These are phyloP conservation scores for Bimastos eiseni DNA, from an alignment of 2,888 invertebrate genomes.

Conservation along the genomic window DNA sequence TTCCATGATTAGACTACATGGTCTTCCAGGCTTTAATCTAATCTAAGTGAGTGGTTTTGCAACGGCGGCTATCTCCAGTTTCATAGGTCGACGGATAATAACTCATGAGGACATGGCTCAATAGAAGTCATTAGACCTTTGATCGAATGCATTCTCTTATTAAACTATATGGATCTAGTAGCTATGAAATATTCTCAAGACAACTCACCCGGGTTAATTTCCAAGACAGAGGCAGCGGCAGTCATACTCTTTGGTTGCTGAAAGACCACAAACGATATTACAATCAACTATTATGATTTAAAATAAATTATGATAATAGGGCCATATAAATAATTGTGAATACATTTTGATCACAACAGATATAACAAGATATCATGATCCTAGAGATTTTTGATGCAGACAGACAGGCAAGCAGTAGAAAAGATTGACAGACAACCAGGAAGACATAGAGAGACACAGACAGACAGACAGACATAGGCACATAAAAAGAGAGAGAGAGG, in stretches of 20 bases:
- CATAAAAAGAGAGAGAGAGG: not conserved
- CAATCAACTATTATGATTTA: not conserved
- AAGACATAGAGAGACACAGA: not conserved
- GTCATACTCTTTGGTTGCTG: slow-evolving; percentile 60
- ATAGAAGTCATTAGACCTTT: not conserved
- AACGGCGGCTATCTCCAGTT: too few species aligned
- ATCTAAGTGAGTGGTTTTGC: too few species aligned
- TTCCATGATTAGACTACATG: too few species aligned
- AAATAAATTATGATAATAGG: slow-evolving; percentile 17
- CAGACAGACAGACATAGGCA: too few species aligned
- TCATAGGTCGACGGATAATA: too few species aligned
- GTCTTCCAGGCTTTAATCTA: too few species aligned
- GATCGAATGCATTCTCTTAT: not conserved
- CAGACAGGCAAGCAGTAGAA: not conserved
- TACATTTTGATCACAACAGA: not conserved
- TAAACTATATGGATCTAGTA: too few species aligned
- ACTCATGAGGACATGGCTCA: too few species aligned
- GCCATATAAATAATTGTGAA: too few species aligned
- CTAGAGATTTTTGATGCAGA: not conserved
- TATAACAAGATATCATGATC: not conserved
- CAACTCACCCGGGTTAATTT: slow-evolving; percentile 58
- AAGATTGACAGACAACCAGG: not conserved
- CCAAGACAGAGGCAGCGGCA: slow-evolving; percentile 55
- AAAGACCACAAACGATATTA: slow-evolving; percentile 29
- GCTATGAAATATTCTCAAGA: not conserved